Base-by-base conservation (phyloP, 2,888 invertebrate species). In the Caenorhabditis japonica region DNA sequence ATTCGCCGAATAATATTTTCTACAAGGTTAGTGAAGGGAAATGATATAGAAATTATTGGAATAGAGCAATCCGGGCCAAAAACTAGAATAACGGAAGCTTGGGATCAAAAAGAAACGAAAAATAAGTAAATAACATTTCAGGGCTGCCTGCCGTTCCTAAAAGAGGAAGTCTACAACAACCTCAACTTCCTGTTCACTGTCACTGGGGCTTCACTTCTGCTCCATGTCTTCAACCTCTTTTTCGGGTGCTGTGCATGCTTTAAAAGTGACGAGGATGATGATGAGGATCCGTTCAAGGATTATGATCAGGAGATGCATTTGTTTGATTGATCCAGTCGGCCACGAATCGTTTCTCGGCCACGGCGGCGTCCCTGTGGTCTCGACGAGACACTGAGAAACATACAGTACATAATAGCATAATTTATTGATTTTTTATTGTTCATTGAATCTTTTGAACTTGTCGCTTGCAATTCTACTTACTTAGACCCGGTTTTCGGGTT, bases 1-100 rank as follows among this genome's bases (percentile, higher is more conserved):
- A 78, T 34, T 61, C 66, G 21, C 78, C 78, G 13, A 78, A 70
- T 55, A 78, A 78, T 53, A 76, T 78, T 17, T 71, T 73, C 43
- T 76, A 76, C 43, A 33, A 51, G 38, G 78, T 78, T 36, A 43
- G 66, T 41, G 15, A 39, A 5, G 33, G 4, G 21, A 10, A 30
- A 30, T 5, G 10, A 30, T 5, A 27, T 34, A 19, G 19, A 41
- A 15, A 7, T 5, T 19, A 12, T 41, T 19, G 19, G 3, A 10
- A 10, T 38, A n/a, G 17, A n/a, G 27, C 7, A n/a, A n/a, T 49
- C 33, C 33, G 17, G 10, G 13, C 13, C 44, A 3, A 10, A 19
- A 33, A 33, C 36, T 2, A 38, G 38, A 39, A 15, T 23, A 51
- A 19, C 27, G 19, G 19, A 34, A 12, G 23, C 19, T 4, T 27